phyloP scores from a whole-genome alignment of 2,113 vertebrate genomes.

The Gymnobelideus leadbeateri region DNA sequence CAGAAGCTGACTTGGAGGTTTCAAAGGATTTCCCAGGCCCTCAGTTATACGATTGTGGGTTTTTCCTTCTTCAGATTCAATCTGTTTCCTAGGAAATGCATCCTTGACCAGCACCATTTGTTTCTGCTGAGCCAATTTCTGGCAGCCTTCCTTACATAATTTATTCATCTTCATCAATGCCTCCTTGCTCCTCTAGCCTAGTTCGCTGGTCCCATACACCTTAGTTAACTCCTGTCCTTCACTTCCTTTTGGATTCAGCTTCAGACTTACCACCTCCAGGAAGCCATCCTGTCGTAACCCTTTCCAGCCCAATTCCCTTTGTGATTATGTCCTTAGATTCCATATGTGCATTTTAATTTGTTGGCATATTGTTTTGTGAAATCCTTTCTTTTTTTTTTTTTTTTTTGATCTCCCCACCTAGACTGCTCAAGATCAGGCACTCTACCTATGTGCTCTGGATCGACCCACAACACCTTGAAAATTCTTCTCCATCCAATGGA shows the following conservation, averaged over 20 bases:
- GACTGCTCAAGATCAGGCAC: constrained; percentile 26
- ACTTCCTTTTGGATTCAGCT: not conserved
- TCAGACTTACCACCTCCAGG: not conserved
- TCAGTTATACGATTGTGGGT: not conserved
- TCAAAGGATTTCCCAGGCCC: not conserved
- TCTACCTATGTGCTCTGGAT: not conserved
- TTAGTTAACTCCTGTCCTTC: not conserved
- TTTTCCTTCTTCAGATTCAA: not conserved
- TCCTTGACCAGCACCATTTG: not conserved
- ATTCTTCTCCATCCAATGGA: not conserved
- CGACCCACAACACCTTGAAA: not conserved
- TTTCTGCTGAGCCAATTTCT: not conserved
- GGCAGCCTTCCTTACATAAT: not conserved
- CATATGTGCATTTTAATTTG: not conserved
- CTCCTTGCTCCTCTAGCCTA: not conserved
- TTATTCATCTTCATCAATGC: not conserved
- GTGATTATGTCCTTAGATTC: not conserved
- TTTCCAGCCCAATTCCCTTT: not conserved
- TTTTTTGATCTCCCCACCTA: not conserved
- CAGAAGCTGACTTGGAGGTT: fast-evolving
- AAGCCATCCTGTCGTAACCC: not conserved
- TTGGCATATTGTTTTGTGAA: not conserved
- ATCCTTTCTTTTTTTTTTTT: not conserved
- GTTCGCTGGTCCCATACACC: no score
- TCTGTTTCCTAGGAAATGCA: not conserved